These are phyloP conservation scores for Psammodynastes pulverulentus DNA, from an alignment of 2,113 vertebrate species.

Conservation along the genomic window DNA sequence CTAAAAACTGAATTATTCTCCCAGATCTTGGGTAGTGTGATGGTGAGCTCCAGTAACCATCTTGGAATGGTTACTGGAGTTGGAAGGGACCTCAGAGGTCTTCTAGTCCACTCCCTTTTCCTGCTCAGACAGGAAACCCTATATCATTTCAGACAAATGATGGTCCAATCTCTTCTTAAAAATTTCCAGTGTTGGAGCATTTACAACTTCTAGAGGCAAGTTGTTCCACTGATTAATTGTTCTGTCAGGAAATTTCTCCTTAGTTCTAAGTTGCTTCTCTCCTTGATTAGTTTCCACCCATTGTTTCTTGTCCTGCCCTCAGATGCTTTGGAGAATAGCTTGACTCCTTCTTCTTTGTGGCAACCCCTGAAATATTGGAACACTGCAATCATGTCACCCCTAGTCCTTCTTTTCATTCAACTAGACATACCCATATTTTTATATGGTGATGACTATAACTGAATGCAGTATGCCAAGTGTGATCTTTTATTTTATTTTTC, in stretches of 20 bases:
- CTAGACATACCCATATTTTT: not conserved
- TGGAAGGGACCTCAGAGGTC: not conserved
- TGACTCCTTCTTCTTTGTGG: not conserved
- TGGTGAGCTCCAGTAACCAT: not conserved
- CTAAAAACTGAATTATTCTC: not conserved
- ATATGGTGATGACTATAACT: too few species aligned
- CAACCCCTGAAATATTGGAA: not conserved
- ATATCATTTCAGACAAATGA: not conserved
- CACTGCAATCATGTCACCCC: not conserved
- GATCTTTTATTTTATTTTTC: too few species aligned
- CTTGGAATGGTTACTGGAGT: too few species aligned
- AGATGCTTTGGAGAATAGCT: too few species aligned
- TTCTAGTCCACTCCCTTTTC: not conserved
- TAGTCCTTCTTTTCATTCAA: not conserved
- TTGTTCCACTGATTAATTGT: not conserved
- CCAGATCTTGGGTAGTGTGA: not conserved
- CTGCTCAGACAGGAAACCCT: not conserved
- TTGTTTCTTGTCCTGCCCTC: not conserved
- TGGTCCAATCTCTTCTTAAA: not conserved
- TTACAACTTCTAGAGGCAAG: not conserved
- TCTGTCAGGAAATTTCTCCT: not conserved
- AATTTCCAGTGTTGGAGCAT: not conserved
- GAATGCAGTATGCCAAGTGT: too few species aligned
- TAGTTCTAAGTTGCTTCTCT: not conserved
- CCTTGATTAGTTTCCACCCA: not conserved